Conservation (phyloP, 2,888 invertebrate genomes). For the Chymomyza caudatula region DNA sequence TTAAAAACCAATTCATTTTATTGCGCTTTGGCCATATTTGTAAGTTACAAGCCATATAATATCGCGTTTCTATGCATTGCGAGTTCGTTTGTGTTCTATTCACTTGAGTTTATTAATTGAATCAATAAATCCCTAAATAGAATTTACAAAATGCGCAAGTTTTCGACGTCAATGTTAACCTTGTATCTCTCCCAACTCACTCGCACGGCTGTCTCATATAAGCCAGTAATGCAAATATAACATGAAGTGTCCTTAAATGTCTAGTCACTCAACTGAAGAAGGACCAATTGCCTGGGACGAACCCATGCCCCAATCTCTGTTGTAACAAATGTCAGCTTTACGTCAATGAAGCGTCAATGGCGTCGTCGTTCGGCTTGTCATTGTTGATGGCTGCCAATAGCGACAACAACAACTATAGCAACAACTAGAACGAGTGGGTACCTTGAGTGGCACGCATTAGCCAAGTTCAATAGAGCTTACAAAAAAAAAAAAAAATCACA, state of each 20-base stretch:
- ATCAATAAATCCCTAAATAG: conserved; percentile 66
- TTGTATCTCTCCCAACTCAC: neutral
- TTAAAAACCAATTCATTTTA: too few species aligned
- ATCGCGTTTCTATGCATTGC: neutral
- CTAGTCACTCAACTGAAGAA: neutral
- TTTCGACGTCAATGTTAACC: conserved; percentile 37
- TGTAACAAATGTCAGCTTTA: conserved; percentile 47
- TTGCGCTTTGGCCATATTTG: too few species aligned
- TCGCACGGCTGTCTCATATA: neutral
- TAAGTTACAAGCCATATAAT: too few species aligned
- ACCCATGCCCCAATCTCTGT: conserved; percentile 17
- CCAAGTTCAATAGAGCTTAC: neutral
- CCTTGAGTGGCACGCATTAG: neutral
- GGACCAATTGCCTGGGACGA: neutral
- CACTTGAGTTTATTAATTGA: conserved; percentile 33
- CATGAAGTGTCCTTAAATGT: neutral
- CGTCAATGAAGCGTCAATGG: conserved; percentile 32
- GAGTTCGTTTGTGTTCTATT: neutral
- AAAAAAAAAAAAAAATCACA: neutral
- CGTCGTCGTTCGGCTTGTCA: conserved; percentile 27
- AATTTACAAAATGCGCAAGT: conserved; percentile 48
- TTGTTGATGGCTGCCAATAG: conserved; percentile 39
- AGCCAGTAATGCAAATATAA: neutral
- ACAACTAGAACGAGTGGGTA: neutral
- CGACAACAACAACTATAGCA: conserved; percentile 21